Evolutionary conservation across 2,888 invertebrate genomes (phyloP).

Genomic region (Quadriops clusia): DNA sequence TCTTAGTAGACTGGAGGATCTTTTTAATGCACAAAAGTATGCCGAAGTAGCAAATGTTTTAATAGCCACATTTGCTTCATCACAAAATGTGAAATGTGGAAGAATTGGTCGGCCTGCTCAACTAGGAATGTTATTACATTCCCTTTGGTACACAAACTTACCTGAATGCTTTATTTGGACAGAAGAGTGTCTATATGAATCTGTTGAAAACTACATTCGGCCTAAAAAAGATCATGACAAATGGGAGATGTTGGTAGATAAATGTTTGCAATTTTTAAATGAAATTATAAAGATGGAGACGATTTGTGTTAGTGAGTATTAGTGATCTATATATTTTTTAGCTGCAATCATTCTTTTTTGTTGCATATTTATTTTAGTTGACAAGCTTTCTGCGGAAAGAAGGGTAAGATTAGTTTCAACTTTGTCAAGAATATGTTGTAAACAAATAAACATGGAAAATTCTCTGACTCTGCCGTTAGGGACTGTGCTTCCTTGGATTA

Average conservation of each 20-base stretch:
- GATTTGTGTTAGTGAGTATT: slow-evolving; percentile 37
- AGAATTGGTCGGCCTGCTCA: slow-evolving; percentile 46
- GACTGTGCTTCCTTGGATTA: slow-evolving; percentile 68
- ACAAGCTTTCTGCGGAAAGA: slow-evolving; percentile 44
- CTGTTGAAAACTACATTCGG: slow-evolving; percentile 43
- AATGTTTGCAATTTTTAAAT: slow-evolving; percentile 37
- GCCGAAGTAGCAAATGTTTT: slow-evolving; percentile 54
- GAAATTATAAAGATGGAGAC: slow-evolving; percentile 44
- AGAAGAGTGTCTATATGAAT: slow-evolving; percentile 63
- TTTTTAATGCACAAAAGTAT: slow-evolving; percentile 54
- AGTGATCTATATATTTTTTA: neutral
- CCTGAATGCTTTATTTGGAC: slow-evolving; percentile 63
- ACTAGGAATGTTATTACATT: slow-evolving; percentile 33
- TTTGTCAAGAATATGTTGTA: slow-evolving; percentile 61
- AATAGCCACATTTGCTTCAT: slow-evolving; percentile 49
- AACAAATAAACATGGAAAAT: slow-evolving; percentile 64
- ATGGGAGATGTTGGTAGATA: slow-evolving; percentile 34
- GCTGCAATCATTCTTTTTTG: slow-evolving; percentile 1
- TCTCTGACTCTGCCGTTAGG: slow-evolving; percentile 54
- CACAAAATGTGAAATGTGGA: slow-evolving; percentile 37
- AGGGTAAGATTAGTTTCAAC: slow-evolving; percentile 59
- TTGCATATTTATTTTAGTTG: slow-evolving; percentile 22
- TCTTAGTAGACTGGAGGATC: slow-evolving; percentile 51
- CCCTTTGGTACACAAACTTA: slow-evolving; percentile 37
- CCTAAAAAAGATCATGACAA: slow-evolving; percentile 33